Base-by-base conservation (phyloP, 2,113 vertebrate genomes). In the Corythornis vintsioides region DNA sequence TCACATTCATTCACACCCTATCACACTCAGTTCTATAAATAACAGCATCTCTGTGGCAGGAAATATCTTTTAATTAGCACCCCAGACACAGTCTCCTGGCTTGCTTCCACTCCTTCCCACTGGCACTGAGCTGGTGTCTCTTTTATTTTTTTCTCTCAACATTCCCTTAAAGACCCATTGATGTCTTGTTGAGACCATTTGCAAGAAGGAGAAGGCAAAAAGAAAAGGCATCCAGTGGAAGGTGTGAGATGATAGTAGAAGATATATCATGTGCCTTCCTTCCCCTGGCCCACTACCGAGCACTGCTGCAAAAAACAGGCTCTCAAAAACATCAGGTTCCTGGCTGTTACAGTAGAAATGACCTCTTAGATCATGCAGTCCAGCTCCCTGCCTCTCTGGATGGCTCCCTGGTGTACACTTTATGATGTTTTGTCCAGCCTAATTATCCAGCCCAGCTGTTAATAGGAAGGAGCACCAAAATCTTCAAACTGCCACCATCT, bases 11-110 rank as follows among this genome's bases (percentile, higher is more conserved):
- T 52, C 48, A 38, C 67, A 52, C 47, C 16, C 74, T 55, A 60
- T 89, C 86, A 92, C 86, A 67, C 71, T 63, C 72, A 67, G 29
- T 42, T 17, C 61, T 83, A 86, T 86, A 89, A 92, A 92, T 93
- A 93, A 88, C 88, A 93, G 33, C 78, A 71, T 82, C 5, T 0
- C n/a, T 55, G 76, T 1, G 1, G 71, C 48, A 88, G 73, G 69
- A 93, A 87, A 83, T 83, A 52, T 88, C 85, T 91, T 56, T 61
- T 92, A 89, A 96, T 94, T 95, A 96, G 72, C 87, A 92, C 94
- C 85, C 82, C 83, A 91, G 75, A 80, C 89, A 80, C 24, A 56
- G 45, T 19, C 84, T 89, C 48, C 87, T 96, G 89, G 82, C 79
- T 92, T 57, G 35, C 48, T 96, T 95, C 91, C 85, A 71, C 67